Evolutionary conservation across 2,113 vertebrate genomes (phyloP).

Genomic region (Mesitornis unicolor): DNA sequence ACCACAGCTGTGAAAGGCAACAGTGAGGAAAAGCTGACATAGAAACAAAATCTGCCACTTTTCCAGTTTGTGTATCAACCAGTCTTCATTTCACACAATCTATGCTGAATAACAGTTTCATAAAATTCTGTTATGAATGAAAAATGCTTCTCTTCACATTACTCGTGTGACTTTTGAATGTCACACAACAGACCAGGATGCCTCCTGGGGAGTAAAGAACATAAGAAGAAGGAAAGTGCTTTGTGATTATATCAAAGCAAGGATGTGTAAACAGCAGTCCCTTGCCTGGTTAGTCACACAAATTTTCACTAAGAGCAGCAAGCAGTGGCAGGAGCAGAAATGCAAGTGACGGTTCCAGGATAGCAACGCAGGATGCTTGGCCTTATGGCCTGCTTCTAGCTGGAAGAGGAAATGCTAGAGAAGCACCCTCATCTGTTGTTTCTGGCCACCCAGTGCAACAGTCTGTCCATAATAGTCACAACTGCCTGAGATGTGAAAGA

Average conservation of each 20-base stretch:
- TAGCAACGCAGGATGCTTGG: not conserved
- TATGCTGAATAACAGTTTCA: not conserved
- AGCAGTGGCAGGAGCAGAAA: not conserved
- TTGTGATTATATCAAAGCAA: not conserved
- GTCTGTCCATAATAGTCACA: not conserved
- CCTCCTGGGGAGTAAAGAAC: not conserved
- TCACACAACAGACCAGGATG: not conserved
- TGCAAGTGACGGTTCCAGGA: not conserved
- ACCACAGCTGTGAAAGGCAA: not conserved
- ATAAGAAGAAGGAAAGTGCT: not conserved
- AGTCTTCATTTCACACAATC: not conserved
- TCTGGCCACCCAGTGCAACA: not conserved
- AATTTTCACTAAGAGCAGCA: not conserved
- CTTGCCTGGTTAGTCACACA: not conserved
- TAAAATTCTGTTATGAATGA: not conserved
- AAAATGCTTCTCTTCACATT: not conserved
- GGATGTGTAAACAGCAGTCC: not conserved
- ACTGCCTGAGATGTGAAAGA: not conserved
- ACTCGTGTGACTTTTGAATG: not conserved
- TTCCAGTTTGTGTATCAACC: not conserved
- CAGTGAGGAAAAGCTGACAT: not conserved
- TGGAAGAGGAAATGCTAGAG: not conserved
- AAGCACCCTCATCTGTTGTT: not conserved
- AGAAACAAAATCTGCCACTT: not conserved
- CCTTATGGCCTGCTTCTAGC: not conserved